phyloP scores from a whole-genome alignment of 2,888 invertebrate genomes.

The Ormyrus nitidulus region DNA sequence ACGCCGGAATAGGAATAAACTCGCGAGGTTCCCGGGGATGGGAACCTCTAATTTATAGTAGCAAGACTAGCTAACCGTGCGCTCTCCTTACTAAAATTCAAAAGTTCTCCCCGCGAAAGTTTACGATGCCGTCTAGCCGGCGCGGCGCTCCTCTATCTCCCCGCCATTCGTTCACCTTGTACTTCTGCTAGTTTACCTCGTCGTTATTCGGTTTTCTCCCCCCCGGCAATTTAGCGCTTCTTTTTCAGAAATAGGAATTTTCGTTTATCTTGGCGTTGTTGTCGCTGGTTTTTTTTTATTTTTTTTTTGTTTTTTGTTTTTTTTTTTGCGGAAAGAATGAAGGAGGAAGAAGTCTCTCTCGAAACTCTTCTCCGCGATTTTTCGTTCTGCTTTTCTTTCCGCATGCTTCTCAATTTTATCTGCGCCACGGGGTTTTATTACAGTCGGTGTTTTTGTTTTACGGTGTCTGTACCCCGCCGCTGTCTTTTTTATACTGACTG shows the following conservation, averaged over 20 bases:
- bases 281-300: too few relatives aligned
- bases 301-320: conserved; percentile 42
- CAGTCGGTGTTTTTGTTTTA: conserved; percentile 30
- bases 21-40: conserved; percentile 53
- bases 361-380: background rate
- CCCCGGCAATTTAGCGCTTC: background rate
- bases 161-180: conserved; percentile 33
- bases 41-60: conserved; percentile 68
- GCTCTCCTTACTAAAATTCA: conserved; percentile 68
- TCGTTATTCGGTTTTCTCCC: conserved; percentile 12
- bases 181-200: conserved; percentile 35
- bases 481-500: conserved; percentile 60
- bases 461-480: conserved; percentile 9
- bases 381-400: conserved; percentile 37
- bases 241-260: conserved; percentile 29
- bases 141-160: conserved; percentile 63
- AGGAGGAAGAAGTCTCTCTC: too few relatives aligned
- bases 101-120: conserved; percentile 69
- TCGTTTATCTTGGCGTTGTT: conserved; percentile 15
- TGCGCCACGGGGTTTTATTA: conserved; percentile 23
- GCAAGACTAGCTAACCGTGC: conserved; percentile 59
- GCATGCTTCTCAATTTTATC: conserved; percentile 27
- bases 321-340: background rate
- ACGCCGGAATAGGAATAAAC: conserved; percentile 9
- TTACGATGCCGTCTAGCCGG: conserved; percentile 74